These are phyloP conservation scores for Spea hammondii DNA, from an alignment of 2,797 vertebrate genomes.

Conservation along the genomic window DNA sequence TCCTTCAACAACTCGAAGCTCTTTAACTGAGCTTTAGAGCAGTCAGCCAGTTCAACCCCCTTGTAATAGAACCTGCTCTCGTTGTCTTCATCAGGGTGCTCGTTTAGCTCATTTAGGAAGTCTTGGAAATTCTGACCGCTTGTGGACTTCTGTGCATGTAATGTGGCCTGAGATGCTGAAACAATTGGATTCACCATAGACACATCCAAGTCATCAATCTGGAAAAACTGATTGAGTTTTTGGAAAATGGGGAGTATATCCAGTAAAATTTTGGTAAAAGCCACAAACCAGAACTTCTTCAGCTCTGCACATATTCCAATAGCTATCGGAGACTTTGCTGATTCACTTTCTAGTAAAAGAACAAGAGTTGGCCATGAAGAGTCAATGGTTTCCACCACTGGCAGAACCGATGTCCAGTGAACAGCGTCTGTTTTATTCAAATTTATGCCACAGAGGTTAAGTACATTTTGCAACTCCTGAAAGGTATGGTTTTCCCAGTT, in stretches of 20 bases:
- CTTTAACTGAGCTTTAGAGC: conserved; percentile 58
- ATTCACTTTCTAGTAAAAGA: conserved; percentile 61
- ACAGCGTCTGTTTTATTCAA: conserved; percentile 55
- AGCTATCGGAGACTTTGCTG: conserved; percentile 40
- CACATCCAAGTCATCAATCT: conserved; percentile 61
- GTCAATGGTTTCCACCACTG: conserved; percentile 63
- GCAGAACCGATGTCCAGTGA: conserved; percentile 64
- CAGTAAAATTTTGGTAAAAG: conserved; percentile 67
- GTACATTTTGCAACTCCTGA: conserved; percentile 57
- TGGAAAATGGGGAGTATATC: conserved; percentile 64
- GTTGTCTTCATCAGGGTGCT: conserved; percentile 34
- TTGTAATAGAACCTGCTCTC: conserved; percentile 60
- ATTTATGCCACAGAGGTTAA: conserved; percentile 65
- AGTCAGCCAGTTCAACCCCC: conserved; percentile 61
- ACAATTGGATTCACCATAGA: conserved; percentile 63
- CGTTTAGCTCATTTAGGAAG: conserved; percentile 59
- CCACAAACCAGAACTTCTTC: conserved; percentile 67
- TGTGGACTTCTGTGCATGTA: conserved; percentile 58
- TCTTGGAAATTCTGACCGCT: conserved; percentile 60
- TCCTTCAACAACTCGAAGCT: conserved; percentile 63
- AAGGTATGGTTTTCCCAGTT: conserved; percentile 45
- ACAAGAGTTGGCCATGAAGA: conserved; percentile 64
- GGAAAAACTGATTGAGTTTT: conserved; percentile 63
- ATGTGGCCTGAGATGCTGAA: conserved; percentile 55
- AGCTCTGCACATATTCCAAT: conserved; percentile 59